Evolutionary conservation across 2,113 vertebrate genomes (phyloP), one percentile per base, ranked within the genome.

Genomic region (Abramis brama): DNA sequence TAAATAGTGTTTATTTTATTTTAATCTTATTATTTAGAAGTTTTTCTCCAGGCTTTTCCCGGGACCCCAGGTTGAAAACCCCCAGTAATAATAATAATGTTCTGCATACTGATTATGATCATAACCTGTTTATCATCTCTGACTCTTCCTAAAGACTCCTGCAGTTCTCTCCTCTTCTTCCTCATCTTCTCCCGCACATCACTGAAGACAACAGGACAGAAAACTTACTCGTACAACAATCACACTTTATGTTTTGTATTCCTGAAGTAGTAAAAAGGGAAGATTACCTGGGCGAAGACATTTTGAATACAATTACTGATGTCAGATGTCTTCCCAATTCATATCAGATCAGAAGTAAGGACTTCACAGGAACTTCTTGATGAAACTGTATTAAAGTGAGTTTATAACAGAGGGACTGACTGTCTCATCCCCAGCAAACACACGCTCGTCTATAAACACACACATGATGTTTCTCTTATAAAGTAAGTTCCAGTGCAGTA

Each of bases 41-140:
- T 21, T 21, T 55, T 55, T 15, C 13, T 15, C 47, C 50, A 52
- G 13, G 15, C 13, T 15, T 52, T 52, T 52, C 50, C 50, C 13
- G 0, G 5, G 50, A 52, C 4, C 50, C 13, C 55, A 21, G 55
- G 19, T 57, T 57, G 19, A 23, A 52, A 57, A 8, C 7, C 55
- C 55, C 55, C 19, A 8, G 19, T 23, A 57, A 0, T 21, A 6
- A 0, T 43, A 43, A 43, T 57, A 23, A 57, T 57, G 7, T 57
- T 23, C 55, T 23, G 52, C 8, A 59, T 23, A 11, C 59, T 30
- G 43, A 43, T 43, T 10, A 47, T 30, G 25, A 52, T 86, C 0
- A 52, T 52, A 52, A 95, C 95, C 95, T 94, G 93, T 0, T 87
- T 87, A 83, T 96, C 95, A 52, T 91, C 91, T 39, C 91, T 90